Percentiles rank a stretch among this genome's conserved stretches.
phyloP scores from a whole-genome alignment of 2,113 vertebrate species.

The Lichenostomus cassidix region DNA sequence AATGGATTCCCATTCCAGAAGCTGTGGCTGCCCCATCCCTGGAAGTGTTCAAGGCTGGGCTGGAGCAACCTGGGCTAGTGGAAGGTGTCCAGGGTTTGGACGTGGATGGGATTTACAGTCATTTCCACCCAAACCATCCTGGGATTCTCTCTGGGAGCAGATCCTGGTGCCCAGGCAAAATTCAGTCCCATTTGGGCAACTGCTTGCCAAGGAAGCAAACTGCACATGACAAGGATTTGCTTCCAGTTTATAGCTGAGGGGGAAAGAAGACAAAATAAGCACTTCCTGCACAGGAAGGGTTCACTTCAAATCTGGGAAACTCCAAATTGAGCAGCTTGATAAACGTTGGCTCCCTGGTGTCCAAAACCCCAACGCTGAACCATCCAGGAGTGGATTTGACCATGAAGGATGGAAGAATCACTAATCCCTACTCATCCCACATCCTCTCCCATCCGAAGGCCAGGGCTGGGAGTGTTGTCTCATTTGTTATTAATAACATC shows the following conservation, averaged over 20 bases:
- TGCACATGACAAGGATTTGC: background rate
- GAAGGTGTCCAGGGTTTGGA: background rate
- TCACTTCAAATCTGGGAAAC: background rate
- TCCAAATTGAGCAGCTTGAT: background rate
- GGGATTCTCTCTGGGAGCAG: background rate
- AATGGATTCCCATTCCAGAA: background rate
- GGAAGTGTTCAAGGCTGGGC: background rate
- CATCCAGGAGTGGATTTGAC: background rate
- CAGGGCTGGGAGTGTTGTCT: background rate
- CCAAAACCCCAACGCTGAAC: background rate
- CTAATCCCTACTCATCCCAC: background rate
- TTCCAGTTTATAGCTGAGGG: background rate
- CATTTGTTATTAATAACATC: conserved; percentile 65
- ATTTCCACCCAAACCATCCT: background rate
- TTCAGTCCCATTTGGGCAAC: background rate
- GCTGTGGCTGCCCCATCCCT: background rate
- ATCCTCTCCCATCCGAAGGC: background rate
- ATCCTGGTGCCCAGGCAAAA: background rate
- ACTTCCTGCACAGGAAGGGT: background rate
- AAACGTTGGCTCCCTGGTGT: rapidly evolving
- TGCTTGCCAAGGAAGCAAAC: background rate
- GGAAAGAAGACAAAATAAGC: background rate
- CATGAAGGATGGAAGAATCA: background rate
- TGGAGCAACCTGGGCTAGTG: background rate
- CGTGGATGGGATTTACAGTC: background rate